Conservation (phyloP, 1,140 invertebrate genomes). For the Drosophila pseudoobscura region DNA sequence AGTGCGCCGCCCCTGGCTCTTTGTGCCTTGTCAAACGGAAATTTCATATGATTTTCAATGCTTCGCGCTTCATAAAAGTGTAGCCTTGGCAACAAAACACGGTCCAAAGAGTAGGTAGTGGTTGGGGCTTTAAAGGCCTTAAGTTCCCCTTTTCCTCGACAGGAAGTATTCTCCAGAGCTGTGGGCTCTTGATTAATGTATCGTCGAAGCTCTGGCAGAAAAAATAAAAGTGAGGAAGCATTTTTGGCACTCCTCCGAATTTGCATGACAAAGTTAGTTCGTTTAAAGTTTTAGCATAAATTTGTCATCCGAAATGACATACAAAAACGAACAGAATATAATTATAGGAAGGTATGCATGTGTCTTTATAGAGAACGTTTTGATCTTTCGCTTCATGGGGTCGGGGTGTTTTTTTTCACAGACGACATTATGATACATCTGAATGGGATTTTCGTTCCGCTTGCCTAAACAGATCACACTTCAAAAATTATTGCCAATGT, state of each 20-base stretch:
- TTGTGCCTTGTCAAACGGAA: slow-evolving; percentile 65
- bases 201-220: slow-evolving; percentile 14
- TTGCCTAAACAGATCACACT: slow-evolving; percentile 32
- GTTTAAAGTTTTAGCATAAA: slow-evolving; percentile 56
- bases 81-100: slow-evolving; percentile 29
- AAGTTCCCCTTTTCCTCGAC: slow-evolving; percentile 11
- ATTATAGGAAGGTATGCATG: not conserved
- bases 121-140: slow-evolving; percentile 53
- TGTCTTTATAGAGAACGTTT: not conserved
- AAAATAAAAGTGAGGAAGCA: not conserved
- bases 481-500: slow-evolving; percentile 21
- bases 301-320: slow-evolving; percentile 37
- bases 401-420: no score
- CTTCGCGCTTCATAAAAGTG: slow-evolving; percentile 75
- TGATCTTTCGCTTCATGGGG: slow-evolving; percentile 6
- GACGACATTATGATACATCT: not conserved
- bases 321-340: slow-evolving; percentile 26
- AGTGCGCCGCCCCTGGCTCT: slow-evolving; percentile 18
- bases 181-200: slow-evolving; percentile 58
- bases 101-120: slow-evolving; percentile 49
- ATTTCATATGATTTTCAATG: slow-evolving; percentile 72
- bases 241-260: slow-evolving; percentile 30
- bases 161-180: not conserved
- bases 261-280: slow-evolving; percentile 67
- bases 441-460: slow-evolving; percentile 23